Evolutionary conservation across 2,888 invertebrate species (phyloP).

Genomic region (Euspilapteryx auroguttella): DNA sequence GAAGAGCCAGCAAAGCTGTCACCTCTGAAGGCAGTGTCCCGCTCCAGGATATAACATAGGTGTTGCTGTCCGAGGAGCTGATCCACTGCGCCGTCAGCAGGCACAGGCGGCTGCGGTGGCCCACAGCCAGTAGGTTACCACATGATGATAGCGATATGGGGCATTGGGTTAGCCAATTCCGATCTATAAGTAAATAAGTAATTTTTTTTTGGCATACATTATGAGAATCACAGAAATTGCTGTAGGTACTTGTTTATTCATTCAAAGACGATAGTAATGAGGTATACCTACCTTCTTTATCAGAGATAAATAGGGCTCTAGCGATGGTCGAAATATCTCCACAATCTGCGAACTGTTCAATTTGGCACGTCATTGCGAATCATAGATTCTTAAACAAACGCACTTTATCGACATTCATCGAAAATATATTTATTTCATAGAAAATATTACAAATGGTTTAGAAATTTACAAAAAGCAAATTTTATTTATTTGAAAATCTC

Average conservation of each 20-base stretch:
- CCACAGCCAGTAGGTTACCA: constrained; percentile 39
- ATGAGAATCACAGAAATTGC: too few relatives aligned
- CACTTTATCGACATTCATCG: too few relatives aligned
- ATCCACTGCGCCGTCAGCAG: constrained; percentile 49
- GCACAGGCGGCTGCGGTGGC: constrained; percentile 35
- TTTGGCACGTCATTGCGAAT: constrained; percentile 64
- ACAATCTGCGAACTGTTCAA: constrained; percentile 65
- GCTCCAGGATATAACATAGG: constrained; percentile 48
- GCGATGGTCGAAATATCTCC: constrained; percentile 62
- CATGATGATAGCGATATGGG: constrained; percentile 43
- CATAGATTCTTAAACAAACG: too few relatives aligned
- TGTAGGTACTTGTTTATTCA: too few relatives aligned
- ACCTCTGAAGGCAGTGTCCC: constrained; percentile 41
- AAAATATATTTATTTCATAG: too few relatives aligned
- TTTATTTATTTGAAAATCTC: too few relatives aligned
- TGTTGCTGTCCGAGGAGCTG: constrained; percentile 36
- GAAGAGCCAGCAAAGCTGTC: constrained; percentile 27
- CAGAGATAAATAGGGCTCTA: constrained; percentile 58
- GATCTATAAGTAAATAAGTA: constrained; percentile 30
- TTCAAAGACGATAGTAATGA: too few relatives aligned
- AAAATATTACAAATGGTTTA: too few relatives aligned
- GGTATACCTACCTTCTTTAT: constrained; percentile 38
- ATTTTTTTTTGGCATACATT: too few relatives aligned
- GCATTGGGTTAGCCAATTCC: constrained; percentile 44
- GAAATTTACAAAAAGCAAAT: too few relatives aligned